Conservation (phyloP, 2,113 vertebrate species). For the Phyllopteryx taeniolatus region DNA sequence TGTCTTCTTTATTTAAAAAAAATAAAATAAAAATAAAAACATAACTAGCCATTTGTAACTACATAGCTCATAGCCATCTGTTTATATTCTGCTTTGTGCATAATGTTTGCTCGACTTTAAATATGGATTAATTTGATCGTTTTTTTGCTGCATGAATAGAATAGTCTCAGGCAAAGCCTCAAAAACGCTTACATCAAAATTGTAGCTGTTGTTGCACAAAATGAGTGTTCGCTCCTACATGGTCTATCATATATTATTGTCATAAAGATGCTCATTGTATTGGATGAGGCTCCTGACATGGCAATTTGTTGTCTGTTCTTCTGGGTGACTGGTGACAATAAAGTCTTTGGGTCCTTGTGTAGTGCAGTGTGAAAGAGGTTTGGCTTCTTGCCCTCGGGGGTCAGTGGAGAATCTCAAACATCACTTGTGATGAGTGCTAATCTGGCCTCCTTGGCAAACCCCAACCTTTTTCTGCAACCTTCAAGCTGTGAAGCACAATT, state of each 20-base stretch:
- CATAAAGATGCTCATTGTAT: slow-evolving; percentile 73
- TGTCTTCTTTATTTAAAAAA: no score
- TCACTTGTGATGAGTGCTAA: slow-evolving; percentile 84
- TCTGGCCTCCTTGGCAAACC: slow-evolving; percentile 77
- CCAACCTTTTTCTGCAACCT: slow-evolving; percentile 69
- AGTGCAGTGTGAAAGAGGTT: slow-evolving; percentile 76
- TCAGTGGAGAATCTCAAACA: slow-evolving; percentile 76
- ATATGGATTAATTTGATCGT: slow-evolving; percentile 37
- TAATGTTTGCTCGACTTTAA: slow-evolving; percentile 16
- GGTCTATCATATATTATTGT: slow-evolving; percentile 44
- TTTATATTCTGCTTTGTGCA: slow-evolving; percentile 16
- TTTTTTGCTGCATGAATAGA: slow-evolving; percentile 20
- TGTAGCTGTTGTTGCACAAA: slow-evolving; percentile 5
- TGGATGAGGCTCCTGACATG: slow-evolving; percentile 82
- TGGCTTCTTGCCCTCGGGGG: slow-evolving; percentile 78
- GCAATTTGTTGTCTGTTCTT: slow-evolving; percentile 85
- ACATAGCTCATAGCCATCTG: not conserved
- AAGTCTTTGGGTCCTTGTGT: slow-evolving; percentile 70
- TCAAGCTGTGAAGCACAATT: slow-evolving; percentile 66
- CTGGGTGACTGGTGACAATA: slow-evolving; percentile 78
- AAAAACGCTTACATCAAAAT: slow-evolving; percentile 20
- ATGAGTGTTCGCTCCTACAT: slow-evolving; percentile 17
- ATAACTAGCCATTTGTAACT: not conserved
- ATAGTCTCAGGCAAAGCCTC: slow-evolving; percentile 29
- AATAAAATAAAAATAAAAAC: no score